These are phyloP conservation scores for Rhagium mordax DNA, from an alignment of 2,888 invertebrate species.

Conservation along the genomic window DNA sequence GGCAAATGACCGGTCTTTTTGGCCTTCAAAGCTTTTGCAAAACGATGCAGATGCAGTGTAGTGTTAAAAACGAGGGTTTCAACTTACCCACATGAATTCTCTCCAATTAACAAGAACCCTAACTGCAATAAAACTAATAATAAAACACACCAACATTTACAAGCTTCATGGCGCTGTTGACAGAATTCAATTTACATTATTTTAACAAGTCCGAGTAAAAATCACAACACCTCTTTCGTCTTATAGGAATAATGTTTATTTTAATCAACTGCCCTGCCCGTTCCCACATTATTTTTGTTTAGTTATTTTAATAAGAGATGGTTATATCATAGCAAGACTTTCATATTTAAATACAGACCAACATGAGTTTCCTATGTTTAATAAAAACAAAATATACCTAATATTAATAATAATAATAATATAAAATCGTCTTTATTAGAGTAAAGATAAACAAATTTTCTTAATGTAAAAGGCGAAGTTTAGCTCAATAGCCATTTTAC, in stretches of 20 bases:
- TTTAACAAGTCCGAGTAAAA: not conserved
- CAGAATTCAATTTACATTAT: conserved; percentile 22
- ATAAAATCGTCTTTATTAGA: no score
- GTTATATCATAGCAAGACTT: not conserved
- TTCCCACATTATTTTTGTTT: not conserved
- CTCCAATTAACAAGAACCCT: conserved; percentile 24
- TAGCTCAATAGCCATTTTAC: no score
- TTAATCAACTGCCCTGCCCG: not conserved
- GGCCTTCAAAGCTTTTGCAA: conserved; percentile 23
- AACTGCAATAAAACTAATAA: conserved; percentile 29
- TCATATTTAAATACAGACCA: not conserved
- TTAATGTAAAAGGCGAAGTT: no score
- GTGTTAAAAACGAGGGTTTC: conserved; percentile 26
- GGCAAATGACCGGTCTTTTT: conserved; percentile 54
- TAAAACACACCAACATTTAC: conserved; percentile 12
- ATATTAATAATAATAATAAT: no score
- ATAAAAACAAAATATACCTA: no score
- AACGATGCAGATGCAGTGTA: conserved; percentile 7
- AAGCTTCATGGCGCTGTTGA: conserved; percentile 15
- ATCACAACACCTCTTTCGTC: conserved; percentile 10
- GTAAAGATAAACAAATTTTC: no score
- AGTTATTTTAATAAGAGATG: not conserved
- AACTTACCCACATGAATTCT: conserved; percentile 26
- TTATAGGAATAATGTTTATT: conserved; percentile 1
- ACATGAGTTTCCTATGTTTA: no score